These are phyloP conservation scores for Leptinotarsa undecemlineata DNA, from an alignment of 1,140 invertebrate species.

Conservation along the genomic window DNA sequence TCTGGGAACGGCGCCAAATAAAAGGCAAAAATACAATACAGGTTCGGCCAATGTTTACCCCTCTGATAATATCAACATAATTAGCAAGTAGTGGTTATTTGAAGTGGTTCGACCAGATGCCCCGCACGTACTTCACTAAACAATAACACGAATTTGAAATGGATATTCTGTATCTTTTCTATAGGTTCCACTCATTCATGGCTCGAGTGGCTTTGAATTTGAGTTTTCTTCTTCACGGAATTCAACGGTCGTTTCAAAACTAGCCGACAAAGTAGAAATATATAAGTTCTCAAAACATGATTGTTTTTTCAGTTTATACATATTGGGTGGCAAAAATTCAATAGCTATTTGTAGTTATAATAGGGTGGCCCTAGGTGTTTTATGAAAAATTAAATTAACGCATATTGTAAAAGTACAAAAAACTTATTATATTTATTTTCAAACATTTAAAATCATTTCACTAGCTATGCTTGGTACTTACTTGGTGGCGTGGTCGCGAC, in stretches of 20 bases:
- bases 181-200: background rate
- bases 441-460: no score
- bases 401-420: no score
- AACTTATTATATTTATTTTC: no score
- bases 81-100: slow-evolving; percentile 5
- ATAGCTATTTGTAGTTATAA: no score
- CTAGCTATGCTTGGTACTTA: no score
- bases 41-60: background rate
- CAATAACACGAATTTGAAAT: slow-evolving; percentile 8
- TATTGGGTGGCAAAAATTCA: no score
- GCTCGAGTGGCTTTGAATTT: background rate
- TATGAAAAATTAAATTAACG: no score
- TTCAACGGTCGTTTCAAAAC: background rate
- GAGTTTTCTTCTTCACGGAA: background rate
- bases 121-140: background rate
- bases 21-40: background rate
- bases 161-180: slow-evolving; percentile 5
- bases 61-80: slow-evolving; percentile 6
- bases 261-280: background rate
- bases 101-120: background rate
- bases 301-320: no score
- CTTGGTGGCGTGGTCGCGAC: no score
- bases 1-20: background rate
- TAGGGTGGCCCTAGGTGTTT: no score
- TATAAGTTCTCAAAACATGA: no score